Conservation (phyloP, 1,140 invertebrate genomes). For the Meloidogyne floridensis region DNA sequence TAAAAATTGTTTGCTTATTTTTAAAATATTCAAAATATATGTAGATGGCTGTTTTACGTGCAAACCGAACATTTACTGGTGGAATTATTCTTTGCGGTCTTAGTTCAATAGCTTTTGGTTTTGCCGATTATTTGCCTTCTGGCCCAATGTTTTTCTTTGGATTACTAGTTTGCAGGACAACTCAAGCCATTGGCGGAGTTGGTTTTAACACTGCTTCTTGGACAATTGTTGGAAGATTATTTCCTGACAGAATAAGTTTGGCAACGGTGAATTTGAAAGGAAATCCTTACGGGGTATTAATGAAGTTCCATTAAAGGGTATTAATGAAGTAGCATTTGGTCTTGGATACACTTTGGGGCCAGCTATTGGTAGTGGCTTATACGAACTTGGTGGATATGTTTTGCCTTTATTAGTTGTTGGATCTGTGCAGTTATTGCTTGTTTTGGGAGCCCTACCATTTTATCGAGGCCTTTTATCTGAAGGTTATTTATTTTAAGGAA, state of each 20-base stretch:
- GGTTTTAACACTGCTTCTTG: conserved; percentile 13
- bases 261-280: not conserved
- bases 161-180: conserved; percentile 10
- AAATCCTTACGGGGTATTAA: not conserved
- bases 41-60: conserved; percentile 13
- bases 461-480: not conserved
- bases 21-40: not conserved
- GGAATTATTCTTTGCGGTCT: conserved; percentile 7
- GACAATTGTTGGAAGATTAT: conserved; percentile 11
- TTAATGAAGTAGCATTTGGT: conserved; percentile 15
- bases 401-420: conserved; percentile 19
- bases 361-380: conserved; percentile 13
- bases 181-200: conserved; percentile 15
- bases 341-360: conserved; percentile 24
- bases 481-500: no score
- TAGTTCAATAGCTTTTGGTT: conserved; percentile 21
- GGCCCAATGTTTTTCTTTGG: conserved; percentile 14
- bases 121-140: conserved; percentile 14
- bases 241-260: conserved; percentile 20
- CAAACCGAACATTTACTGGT: conserved; percentile 12
- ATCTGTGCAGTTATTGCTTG: not conserved
- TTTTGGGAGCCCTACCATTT: not conserved
- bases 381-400: conserved; percentile 20
- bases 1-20: not conserved
- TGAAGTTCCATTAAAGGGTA: conserved; percentile 1